These are phyloP conservation scores for Atrina japonica DNA, from an alignment of 2,888 invertebrate species.

Conservation along the genomic window DNA sequence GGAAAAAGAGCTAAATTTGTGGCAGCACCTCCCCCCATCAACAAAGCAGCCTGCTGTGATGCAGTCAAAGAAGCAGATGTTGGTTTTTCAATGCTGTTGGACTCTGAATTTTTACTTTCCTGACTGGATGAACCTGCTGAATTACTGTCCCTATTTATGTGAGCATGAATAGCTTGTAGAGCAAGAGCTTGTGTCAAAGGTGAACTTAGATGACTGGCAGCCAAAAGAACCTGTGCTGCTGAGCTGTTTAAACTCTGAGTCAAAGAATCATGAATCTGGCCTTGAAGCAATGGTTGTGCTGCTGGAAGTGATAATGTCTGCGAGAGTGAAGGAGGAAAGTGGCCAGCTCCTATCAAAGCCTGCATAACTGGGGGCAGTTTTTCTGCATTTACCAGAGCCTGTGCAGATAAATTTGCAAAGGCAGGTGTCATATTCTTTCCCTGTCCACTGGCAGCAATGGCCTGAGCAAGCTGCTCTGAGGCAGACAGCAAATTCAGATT, in stretches of 20 bases:
- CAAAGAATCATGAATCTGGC: too few species aligned
- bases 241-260: too few species aligned
- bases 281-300: too few species aligned
- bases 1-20: not conserved
- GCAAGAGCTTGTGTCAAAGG: not conserved
- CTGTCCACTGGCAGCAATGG: constrained; percentile 31
- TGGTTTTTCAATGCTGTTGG: not conserved
- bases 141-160: too few species aligned
- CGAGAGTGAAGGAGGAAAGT: constrained; percentile 28
- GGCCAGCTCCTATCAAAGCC: too few species aligned
- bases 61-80: not conserved
- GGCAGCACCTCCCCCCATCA: not conserved
- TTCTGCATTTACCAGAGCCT: too few species aligned
- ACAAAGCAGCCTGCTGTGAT: not conserved
- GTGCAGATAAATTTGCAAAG: too few species aligned
- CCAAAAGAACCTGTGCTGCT: too few species aligned
- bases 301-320: not conserved
- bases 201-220: too few species aligned
- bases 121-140: not conserved
- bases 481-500: too few species aligned
- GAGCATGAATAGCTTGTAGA: not conserved
- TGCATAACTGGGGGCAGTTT: too few species aligned
- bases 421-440: constrained; percentile 4
- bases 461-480: constrained; percentile 1
- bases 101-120: not conserved